Evolutionary conservation across 1,140 invertebrate genomes (phyloP).

Genomic region (Leptinotarsa texana): DNA sequence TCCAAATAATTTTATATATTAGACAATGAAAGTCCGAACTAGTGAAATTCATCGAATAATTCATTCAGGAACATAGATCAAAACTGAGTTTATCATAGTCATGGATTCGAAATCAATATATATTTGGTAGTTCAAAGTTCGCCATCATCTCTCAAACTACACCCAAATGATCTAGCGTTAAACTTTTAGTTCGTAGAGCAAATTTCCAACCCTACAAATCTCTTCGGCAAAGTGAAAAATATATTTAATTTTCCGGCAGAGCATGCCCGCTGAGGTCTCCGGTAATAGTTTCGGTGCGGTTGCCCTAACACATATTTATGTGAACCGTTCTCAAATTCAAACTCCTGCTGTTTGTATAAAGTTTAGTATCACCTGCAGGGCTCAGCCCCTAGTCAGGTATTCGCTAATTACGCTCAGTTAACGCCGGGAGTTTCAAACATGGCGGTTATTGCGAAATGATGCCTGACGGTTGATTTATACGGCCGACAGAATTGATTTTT

Average conservation of each 20-base stretch:
- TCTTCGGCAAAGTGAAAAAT: background rate
- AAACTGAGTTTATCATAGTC: too few relatives aligned
- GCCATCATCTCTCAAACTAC: too few relatives aligned
- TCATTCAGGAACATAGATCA: too few relatives aligned
- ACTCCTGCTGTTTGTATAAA: slow-evolving; percentile 26
- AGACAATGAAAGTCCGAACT: too few relatives aligned
- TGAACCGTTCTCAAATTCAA: slow-evolving; percentile 15
- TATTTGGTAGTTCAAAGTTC: too few relatives aligned
- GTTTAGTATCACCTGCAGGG: slow-evolving; percentile 28
- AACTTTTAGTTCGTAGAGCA: too few relatives aligned
- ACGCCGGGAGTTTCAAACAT: slow-evolving; percentile 7
- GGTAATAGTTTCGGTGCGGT: slow-evolving; percentile 11
- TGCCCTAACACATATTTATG: slow-evolving; percentile 22
- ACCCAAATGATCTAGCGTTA: too few relatives aligned
- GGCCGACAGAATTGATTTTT: slow-evolving; percentile 3
- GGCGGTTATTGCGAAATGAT: slow-evolving; percentile 14
- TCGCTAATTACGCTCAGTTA: slow-evolving; percentile 15
- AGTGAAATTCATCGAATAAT: too few relatives aligned
- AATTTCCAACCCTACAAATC: background rate
- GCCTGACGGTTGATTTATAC: slow-evolving; percentile 15
- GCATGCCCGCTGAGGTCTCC: background rate
- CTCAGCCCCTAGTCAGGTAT: slow-evolving; percentile 15
- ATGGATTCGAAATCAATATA: too few relatives aligned
- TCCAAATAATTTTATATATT: too few relatives aligned
- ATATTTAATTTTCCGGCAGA: background rate